Evolutionary conservation across 2,888 invertebrate genomes (phyloP), one percentile per base, ranked within the genome.

Genomic region (Aphodius sticticus): DNA sequence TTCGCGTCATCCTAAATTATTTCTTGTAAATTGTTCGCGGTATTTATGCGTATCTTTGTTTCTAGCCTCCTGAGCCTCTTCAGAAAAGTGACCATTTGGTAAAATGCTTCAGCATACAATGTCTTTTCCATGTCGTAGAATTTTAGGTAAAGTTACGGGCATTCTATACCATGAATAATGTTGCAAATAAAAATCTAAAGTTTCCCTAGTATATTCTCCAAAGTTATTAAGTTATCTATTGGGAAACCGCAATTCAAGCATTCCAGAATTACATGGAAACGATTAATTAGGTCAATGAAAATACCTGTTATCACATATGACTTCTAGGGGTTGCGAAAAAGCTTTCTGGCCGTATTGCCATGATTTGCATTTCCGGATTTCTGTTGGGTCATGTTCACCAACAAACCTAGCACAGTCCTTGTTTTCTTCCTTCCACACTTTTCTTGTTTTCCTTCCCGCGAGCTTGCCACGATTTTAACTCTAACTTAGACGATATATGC

Each of bases 351-450:
- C n/a, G 81, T 81, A 75, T 82, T 82, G 16, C 80, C 83, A 70
- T 81, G 82, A 80, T 84, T 83, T 16, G 82, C 80, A 12, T 15
- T 80, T 7, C 83, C 83, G 79, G 74, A 83, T 14, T 81, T 81
- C 12, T 78, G 83, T 70, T 83, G 83, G 70, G 81, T 82, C 70
- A 80, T 36, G 76, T 81, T 69, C 76, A 76, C 70, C 6, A 77
- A 14, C 35, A 80, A 70, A n/a, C 78, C 77, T 69, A 76, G 53
- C 70, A 53, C 70, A 15, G 26, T 16, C n/a, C 35, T 69, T 70
- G 71, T 36, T 77, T 76, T 38, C 79, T 74, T 12, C 4, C 69
- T 70, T 75, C 77, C 69, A 78, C 75, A 9, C 16, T 35, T 70
- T 78, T 53, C 77, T 78, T 81, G n/a, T 79, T 76, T 69, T 74